Conservation (phyloP, 2,113 vertebrate genomes). For the Galemys pyrenaicus region DNA sequence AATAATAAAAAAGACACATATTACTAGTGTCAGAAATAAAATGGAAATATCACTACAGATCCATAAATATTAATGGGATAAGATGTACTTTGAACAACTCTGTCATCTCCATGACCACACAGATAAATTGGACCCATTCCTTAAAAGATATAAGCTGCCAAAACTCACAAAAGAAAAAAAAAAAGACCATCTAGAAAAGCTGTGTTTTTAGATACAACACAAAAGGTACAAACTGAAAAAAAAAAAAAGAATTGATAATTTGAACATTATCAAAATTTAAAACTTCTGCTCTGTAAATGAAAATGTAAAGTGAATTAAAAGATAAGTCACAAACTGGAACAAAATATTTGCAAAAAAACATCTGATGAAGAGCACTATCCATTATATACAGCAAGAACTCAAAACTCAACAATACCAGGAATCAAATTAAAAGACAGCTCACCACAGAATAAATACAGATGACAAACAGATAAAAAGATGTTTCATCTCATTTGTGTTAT, state of each 20-base stretch:
- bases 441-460: background rate
- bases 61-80: no score
- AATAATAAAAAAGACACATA: no score
- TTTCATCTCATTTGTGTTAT: background rate
- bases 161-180: no score
- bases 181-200: no score
- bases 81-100: no score
- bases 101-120: no score
- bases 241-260: background rate
- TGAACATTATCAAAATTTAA: background rate
- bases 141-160: no score
- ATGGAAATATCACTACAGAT: no score
- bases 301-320: background rate
- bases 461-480: background rate
- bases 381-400: background rate
- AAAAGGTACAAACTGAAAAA: background rate
- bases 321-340: background rate
- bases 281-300: background rate
- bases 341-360: background rate
- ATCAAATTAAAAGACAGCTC: background rate
- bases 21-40: no score
- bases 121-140: no score
- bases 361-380: background rate
- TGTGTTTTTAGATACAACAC: background rate
- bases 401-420: background rate